phyloP scores from a whole-genome alignment of 2,888 invertebrate genomes.

The Resseliella maxima region DNA sequence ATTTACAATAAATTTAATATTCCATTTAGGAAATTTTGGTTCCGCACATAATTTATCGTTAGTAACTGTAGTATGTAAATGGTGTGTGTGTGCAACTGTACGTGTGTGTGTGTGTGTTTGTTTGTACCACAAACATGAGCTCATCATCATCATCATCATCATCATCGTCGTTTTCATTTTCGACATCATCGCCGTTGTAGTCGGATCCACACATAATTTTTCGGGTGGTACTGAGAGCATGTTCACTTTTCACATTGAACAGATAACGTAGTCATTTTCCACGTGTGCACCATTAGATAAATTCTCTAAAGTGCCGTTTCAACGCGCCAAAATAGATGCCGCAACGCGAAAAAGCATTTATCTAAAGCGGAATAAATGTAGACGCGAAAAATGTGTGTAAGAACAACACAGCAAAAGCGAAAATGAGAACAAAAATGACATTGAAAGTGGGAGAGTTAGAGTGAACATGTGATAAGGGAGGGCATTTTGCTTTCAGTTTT shows the following conservation, averaged over 20 bases:
- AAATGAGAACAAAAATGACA: too few species aligned
- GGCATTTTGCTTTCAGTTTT: background rate
- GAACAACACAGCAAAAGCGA: too few species aligned
- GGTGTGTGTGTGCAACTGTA: background rate
- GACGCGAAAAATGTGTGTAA: background rate
- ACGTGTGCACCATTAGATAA: slow-evolving; percentile 43
- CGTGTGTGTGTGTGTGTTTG: too few species aligned
- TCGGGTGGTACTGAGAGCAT: background rate
- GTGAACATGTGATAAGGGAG: too few species aligned
- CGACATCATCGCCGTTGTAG: background rate
- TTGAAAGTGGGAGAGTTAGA: background rate
- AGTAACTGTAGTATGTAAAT: background rate
- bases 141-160: background rate
- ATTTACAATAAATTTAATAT: slow-evolving; percentile 54
- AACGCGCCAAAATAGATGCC: background rate
- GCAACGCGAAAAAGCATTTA: slow-evolving; percentile 20
- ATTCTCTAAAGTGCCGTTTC: slow-evolving; percentile 29
- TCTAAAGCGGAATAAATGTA: background rate
- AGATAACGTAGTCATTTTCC: slow-evolving; percentile 44
- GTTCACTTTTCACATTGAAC: background rate
- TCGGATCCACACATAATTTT: background rate
- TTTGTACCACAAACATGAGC: slow-evolving; percentile 1
- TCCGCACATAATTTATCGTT: slow-evolving; percentile 52
- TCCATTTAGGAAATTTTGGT: slow-evolving; percentile 36
- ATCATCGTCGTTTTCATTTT: too few species aligned